These are phyloP conservation scores for Colostygia pectinataria DNA, from an alignment of 2,888 invertebrate genomes.

Conservation along the genomic window DNA sequence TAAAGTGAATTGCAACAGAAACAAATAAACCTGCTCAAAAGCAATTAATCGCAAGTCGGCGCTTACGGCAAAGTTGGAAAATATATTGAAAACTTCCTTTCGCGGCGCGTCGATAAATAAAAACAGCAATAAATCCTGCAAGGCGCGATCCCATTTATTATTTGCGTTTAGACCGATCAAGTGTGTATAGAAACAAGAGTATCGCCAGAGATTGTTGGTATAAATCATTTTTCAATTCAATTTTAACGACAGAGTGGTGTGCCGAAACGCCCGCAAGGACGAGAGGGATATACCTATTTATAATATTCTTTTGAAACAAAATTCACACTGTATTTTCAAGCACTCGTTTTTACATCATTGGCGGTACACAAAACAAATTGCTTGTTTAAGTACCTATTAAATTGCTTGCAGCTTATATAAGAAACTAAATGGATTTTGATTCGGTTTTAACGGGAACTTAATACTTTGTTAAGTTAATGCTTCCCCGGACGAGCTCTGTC, in stretches of 20 bases:
- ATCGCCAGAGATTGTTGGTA: slow-evolving; percentile 70
- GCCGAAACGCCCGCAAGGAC: slow-evolving; percentile 46
- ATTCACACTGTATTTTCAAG: slow-evolving; percentile 8
- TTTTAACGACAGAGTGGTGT: slow-evolving; percentile 74
- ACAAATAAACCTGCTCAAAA: slow-evolving; percentile 38
- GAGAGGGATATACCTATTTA: slow-evolving; percentile 41
- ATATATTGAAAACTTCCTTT: slow-evolving; percentile 47
- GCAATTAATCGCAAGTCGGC: slow-evolving; percentile 41
- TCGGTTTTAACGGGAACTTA: no score
- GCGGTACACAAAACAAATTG: slow-evolving; percentile 5
- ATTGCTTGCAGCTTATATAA: no score
- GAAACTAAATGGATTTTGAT: no score
- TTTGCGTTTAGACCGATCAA: slow-evolving; percentile 66
- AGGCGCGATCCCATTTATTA: slow-evolving; percentile 59
- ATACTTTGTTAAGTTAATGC: no score
- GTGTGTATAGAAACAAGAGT: slow-evolving; percentile 66
- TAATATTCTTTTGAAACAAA: slow-evolving; percentile 32
- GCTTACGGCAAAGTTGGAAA: slow-evolving; percentile 40
- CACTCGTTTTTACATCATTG: slow-evolving; percentile 6
- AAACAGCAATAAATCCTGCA: slow-evolving; percentile 54
- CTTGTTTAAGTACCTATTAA: not conserved
- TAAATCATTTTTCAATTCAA: slow-evolving; percentile 81
- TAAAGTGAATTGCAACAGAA: slow-evolving; percentile 34
- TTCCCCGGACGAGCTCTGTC: no score
- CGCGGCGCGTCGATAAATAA: slow-evolving; percentile 47